phyloP scores from a whole-genome alignment of 1,140 invertebrate species.

The Ericerus pela region DNA sequence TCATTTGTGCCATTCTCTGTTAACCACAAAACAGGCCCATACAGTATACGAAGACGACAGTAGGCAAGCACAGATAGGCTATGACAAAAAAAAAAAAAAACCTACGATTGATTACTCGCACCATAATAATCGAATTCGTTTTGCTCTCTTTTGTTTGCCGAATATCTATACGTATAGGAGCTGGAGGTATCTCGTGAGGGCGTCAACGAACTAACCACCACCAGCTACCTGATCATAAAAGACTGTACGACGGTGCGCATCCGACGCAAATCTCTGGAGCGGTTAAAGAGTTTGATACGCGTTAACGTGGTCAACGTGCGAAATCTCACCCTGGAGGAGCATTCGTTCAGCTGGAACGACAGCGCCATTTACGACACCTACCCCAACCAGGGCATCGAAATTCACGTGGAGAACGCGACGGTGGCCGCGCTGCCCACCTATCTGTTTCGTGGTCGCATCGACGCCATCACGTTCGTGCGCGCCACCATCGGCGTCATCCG shows the following conservation, averaged over 20 bases:
- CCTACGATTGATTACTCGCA: too few relatives aligned
- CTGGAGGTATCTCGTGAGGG: neutral
- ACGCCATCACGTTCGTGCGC: slow-evolving; percentile 45
- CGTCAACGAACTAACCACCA: neutral
- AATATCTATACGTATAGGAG: too few relatives aligned
- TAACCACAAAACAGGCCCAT: too few relatives aligned
- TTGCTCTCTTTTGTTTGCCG: too few relatives aligned
- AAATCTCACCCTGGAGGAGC: slow-evolving; percentile 32
- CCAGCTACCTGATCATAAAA: neutral
- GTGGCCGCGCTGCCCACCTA: slow-evolving; percentile 46
- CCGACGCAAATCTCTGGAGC: slow-evolving; percentile 9
- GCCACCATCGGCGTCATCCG: slow-evolving; percentile 42
- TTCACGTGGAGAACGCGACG: slow-evolving; percentile 31
- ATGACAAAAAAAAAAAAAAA: too few relatives aligned
- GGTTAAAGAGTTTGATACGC: slow-evolving; percentile 31
- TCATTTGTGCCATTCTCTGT: too few relatives aligned
- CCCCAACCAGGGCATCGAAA: slow-evolving; percentile 25
- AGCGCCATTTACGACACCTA: slow-evolving; percentile 31
- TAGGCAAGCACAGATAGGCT: too few relatives aligned
- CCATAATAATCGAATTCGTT: too few relatives aligned
- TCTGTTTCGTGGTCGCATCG: slow-evolving; percentile 50
- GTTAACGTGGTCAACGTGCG: slow-evolving; percentile 35
- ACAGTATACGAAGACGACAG: too few relatives aligned
- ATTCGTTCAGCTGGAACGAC: slow-evolving; percentile 25
- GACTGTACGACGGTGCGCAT: slow-evolving; percentile 19